A percentile compares a stretch with the other conserved stretches of the same genome.
phyloP scores from a whole-genome alignment of 2,888 invertebrate genomes.

The Myopa tessellatipennis region DNA sequence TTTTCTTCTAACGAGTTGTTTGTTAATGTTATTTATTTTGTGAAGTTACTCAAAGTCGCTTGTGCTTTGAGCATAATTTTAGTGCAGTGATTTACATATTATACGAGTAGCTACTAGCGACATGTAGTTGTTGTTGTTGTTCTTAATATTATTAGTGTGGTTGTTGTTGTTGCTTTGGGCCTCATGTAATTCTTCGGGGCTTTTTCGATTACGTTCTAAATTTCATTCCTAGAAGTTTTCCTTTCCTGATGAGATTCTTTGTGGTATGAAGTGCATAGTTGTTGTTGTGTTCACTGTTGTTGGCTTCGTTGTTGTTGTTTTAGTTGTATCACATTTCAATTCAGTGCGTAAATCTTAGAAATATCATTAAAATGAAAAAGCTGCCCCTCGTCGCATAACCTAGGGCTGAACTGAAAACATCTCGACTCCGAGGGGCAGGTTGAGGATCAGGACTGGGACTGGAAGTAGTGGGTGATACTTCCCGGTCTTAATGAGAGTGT shows the following conservation, averaged over 20 bases:
- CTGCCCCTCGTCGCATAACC: neutral
- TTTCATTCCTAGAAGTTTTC: too few species aligned
- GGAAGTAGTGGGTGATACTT: too few species aligned
- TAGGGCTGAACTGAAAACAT: too few species aligned
- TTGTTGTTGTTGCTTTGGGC: conserved; percentile 18
- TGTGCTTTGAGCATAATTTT: neutral
- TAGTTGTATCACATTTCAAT: conserved; percentile 32
- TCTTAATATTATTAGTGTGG: neutral
- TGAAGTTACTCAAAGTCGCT: neutral
- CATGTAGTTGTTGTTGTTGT: too few species aligned
- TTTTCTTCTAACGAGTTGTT: neutral
- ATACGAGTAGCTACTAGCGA: too few species aligned
- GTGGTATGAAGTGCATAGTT: neutral
- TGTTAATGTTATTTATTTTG: neutral
- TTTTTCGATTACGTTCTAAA: too few species aligned
- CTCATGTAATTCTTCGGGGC: too few species aligned
- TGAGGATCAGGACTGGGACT: too few species aligned
- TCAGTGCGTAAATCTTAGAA: conserved; percentile 37
- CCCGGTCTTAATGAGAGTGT: too few species aligned
- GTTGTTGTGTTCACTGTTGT: neutral
- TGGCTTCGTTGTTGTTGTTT: neutral
- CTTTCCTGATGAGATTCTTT: too few species aligned
- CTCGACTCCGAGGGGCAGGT: too few species aligned
- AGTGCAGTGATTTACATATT: neutral
- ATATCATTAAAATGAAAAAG: conserved; percentile 40